Base-by-base conservation (phyloP, 53 echinoderm and acorn worm species). In the Paelopatides confundens region DNA sequence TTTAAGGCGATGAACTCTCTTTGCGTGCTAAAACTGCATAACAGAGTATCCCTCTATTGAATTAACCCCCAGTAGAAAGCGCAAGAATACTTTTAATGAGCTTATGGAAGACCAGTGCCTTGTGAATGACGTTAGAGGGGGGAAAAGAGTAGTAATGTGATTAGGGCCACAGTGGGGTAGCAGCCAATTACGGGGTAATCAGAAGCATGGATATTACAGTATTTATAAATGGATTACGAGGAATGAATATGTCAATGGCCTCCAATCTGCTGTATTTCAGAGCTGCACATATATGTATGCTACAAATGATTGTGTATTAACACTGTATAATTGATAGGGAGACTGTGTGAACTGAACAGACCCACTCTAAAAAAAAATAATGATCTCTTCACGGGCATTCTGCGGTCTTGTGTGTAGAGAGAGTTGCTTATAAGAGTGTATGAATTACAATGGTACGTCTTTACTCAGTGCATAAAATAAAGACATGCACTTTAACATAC, bases 61-160 rank as follows among this genome's bases (percentile, higher is more conserved):
- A 74, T 74, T 74, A 74, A 58, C 14, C 46, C 74, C 27, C 38
- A 18, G 39, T 40, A 43, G 74, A 40, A 74, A 74, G 74, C 46
- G 74, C 74, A 74, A 43, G 74, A 74, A 74, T 74, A 39, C 74
- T 74, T 74, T 40, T 74, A 74, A 74, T 40, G 74, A 74, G 74
- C 74, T 74, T 74, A 74, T 40, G 74, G 40, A 43, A 74, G 40
- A 74, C 40, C 47, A 28, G 74, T 74, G 46, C 46, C 46, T 39
- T 74, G n/a, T 74, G 74, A 74, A 35, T 74, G 74, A 28, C 28
- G n/a, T 74, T 74, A 46, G 43, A 74, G 74, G 74, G 74, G 27
- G n/a, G n/a, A n/a, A 40, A 46, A 74, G 21, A 35, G 38, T 58
- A 74, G 34, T 74, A 74, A 74, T 74, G 74, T 23, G 47, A 74